Base-by-base conservation (phyloP, 2,888 invertebrate genomes). In the Harmothoe impar region DNA sequence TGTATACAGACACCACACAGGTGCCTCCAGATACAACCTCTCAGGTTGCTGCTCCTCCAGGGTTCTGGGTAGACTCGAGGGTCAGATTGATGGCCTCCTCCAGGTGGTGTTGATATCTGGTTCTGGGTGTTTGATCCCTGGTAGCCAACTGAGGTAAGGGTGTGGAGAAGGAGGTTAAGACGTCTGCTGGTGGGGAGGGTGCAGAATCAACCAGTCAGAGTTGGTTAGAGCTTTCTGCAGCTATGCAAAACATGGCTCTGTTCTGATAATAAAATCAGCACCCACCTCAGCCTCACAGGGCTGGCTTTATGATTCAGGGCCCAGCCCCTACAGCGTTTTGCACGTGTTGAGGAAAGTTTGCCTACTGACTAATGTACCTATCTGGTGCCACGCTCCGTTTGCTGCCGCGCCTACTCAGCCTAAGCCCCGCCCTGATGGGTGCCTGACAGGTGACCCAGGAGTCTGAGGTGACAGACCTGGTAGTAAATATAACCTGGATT, bases 201-300 rank as follows among this genome's bases (percentile, higher is more conserved):
- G 10, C 23, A 62, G 23, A 0, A 72, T 25, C 29, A n/a, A 72
- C 29, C 72, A 25, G 72, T 72, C 72, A 72, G 72, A 72, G 31
- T 72, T 25, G 29, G 72, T 72, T 72, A 72, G 72, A 72, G 62
- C 25, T 72, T 72, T 72, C 72, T 72, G 72, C 3, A 72, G 72
- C 72, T 72, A 72, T 29, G 72, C 72, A 72, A 72, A 72, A 72
- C 72, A 72, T 25, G n/a, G 62, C n/a, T 15, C 62, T 20, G 62
- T n/a, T 62, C 62, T 29, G 72, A 29, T 72, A 72, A n/a, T 72
- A 72, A 72, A 72, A 72, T 72, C 72, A 72, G 72, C 72, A 72
- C 72, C 72, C 25, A 25, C 25, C 72, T 15, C 72, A 29, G 72
- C 72, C 31, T 72, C 72, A 72, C 29, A 72, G 15, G 29, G 15